Evolutionary conservation across 2,113 vertebrate species (phyloP).

Genomic region (Todiramphus saurophagus): DNA sequence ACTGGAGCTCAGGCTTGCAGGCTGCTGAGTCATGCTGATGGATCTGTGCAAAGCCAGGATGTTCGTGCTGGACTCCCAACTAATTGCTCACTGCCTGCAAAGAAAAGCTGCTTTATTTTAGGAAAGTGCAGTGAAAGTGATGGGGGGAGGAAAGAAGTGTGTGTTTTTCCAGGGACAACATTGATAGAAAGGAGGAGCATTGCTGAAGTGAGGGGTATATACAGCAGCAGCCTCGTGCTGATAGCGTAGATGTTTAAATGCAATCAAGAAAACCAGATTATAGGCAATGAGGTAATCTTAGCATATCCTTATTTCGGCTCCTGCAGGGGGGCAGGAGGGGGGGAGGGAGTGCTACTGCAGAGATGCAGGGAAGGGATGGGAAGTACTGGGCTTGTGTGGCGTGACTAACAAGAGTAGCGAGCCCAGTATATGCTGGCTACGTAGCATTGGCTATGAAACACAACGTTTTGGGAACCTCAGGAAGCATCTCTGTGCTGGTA

Average conservation of each 20-base stretch:
- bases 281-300: not conserved
- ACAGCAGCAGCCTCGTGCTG: not conserved
- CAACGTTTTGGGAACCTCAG: not conserved
- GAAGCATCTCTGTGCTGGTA: not conserved
- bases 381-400: not conserved
- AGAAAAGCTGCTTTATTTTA: not conserved
- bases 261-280: not conserved
- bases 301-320: not conserved
- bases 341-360: not conserved
- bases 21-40: slow-evolving; percentile 22
- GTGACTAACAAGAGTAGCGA: not conserved
- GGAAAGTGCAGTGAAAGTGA: not conserved
- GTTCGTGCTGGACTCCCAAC: not conserved
- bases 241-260: not conserved
- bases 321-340: rapidly evolving
- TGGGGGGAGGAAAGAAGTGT: not conserved
- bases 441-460: not conserved
- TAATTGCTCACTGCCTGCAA: not conserved
- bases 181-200: not conserved
- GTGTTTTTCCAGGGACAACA: not conserved
- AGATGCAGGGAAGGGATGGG: not conserved
- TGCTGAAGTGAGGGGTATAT: not conserved
- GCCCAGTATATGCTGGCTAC: not conserved
- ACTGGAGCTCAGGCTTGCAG: not conserved
- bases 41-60: not conserved